phyloP scores from a whole-genome alignment of 2,113 vertebrate genomes.

The Misgurnus mizolepis region DNA sequence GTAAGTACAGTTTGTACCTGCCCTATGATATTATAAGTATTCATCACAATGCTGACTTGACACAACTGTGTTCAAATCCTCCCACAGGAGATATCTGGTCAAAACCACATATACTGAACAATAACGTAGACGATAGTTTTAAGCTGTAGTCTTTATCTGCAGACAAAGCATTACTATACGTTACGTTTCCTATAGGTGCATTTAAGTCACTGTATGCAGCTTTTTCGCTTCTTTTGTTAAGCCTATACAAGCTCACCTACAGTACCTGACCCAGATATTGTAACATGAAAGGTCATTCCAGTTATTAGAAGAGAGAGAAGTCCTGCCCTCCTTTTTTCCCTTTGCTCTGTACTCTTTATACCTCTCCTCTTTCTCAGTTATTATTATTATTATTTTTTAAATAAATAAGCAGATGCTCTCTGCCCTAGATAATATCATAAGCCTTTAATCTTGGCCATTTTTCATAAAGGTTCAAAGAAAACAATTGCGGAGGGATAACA shows the following conservation, averaged over 20 bases:
- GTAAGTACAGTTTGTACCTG: neutral
- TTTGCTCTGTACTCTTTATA: neutral
- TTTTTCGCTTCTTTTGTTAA: conserved; percentile 11
- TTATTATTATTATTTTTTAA: neutral
- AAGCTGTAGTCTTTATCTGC: neutral
- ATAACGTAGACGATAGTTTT: neutral
- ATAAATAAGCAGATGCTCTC: conserved; percentile 66
- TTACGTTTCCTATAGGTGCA: neutral
- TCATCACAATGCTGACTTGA: neutral
- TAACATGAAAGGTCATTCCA: neutral
- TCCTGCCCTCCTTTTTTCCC: neutral
- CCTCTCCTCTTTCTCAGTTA: neutral
- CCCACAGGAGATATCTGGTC: neutral
- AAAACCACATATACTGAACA: neutral
- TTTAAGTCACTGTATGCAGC: neutral
- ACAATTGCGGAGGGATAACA: conserved; percentile 69
- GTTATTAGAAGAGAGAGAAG: conserved; percentile 2
- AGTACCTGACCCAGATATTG: conserved; percentile 8
- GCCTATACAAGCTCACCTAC: conserved; percentile 1
- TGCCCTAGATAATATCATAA: conserved; percentile 71
- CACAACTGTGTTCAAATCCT: conserved; percentile 6
- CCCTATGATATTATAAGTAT: neutral
- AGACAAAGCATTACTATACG: neutral
- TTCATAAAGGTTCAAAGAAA: conserved; percentile 74
- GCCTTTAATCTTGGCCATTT: conserved; percentile 75